A percentile compares a stretch with the other conserved stretches of the same genome.
These are phyloP conservation scores for Tyria jacobaeae DNA, from an alignment of 2,888 invertebrate genomes.

Conservation along the genomic window DNA sequence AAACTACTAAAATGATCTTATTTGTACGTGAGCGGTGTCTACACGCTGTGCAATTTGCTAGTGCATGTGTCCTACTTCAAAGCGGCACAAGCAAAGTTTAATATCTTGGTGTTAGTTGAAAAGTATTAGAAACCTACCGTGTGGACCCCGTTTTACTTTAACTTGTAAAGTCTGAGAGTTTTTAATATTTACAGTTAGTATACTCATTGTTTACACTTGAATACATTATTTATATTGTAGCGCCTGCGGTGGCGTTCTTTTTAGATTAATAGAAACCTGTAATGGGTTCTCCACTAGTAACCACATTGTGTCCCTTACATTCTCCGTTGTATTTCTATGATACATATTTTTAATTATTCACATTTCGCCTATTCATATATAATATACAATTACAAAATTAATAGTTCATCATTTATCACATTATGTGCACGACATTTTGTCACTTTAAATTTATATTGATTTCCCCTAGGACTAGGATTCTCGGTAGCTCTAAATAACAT, in stretches of 20 bases:
- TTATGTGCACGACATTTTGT: slow-evolving; percentile 38
- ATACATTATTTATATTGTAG: slow-evolving; percentile 28
- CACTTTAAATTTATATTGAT: not conserved
- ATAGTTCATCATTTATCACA: slow-evolving; percentile 68
- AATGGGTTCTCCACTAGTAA: slow-evolving; percentile 68
- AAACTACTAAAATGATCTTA: slow-evolving; percentile 54
- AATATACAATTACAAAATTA: slow-evolving; percentile 82
- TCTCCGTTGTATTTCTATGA: slow-evolving; percentile 76
- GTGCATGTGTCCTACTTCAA: not conserved
- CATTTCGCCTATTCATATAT: slow-evolving; percentile 86
- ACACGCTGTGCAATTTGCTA: slow-evolving; percentile 16
- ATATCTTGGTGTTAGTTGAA: slow-evolving; percentile 11
- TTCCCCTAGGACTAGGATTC: not conserved
- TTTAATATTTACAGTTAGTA: slow-evolving; percentile 62
- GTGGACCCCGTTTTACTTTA: slow-evolving; percentile 46
- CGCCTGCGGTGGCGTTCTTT: slow-evolving; percentile 44
- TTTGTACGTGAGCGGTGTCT: slow-evolving; percentile 25
- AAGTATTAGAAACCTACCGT: slow-evolving; percentile 24
- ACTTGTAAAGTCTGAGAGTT: slow-evolving; percentile 66
- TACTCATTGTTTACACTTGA: slow-evolving; percentile 54
- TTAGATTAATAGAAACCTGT: slow-evolving; percentile 66
- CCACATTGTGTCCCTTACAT: slow-evolving; percentile 67
- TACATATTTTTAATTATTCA: slow-evolving; percentile 83
- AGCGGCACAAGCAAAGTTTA: not conserved
- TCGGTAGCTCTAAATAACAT: not conserved